Evolutionary conservation across 2,888 invertebrate species (phyloP), one percentile per base, ranked within the genome.

Genomic region (Volucella bombylans): DNA sequence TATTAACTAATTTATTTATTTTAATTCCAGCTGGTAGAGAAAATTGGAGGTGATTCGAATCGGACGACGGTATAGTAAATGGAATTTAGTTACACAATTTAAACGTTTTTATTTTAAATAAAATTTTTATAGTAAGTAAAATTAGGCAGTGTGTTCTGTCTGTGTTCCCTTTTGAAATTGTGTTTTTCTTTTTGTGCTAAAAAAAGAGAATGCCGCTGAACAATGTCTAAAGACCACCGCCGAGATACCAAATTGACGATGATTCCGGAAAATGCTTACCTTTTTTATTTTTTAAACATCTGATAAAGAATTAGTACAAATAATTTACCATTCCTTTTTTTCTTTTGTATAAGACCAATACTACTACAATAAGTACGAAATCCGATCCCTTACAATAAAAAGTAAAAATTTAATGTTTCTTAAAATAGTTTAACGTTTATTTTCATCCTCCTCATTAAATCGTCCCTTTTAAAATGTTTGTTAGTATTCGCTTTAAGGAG

Each of bases 1-100:
- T 12, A n/a, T n/a, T n/a, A 11, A 0, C 18, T 4, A 23, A 50
- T 15, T 47, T 41, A 8, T 54, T 2, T 45, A 10, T 1, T 10
- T 55, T 15, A 9, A 88, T 94, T 93, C 86, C 92, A 96, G 95
- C 90, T 97, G 88, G 94, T 97, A 87, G 95, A 96, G 91, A 94
- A 94, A 93, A 93, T 97, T 92, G 96, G 96, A 39, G 97, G 97
- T 57, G 96, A 97, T 91, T 94, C 95, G 85, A 95, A 95, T 83
- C 94, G 96, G 88, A 96, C 96, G 90, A 96, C 95, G 93, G 97
- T 97, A 93, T 97, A 90, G 90, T 88, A 88, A 86, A 79, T 87
- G 78, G 80, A 87, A 49, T 47, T 67, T 55, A 76, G 39, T 73
- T 62, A 59, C 10, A 62, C 57, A 54, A 54, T 73, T 71, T 67